These are phyloP conservation scores for Mallotus villosus DNA, from an alignment of 2,797 vertebrate genomes.

Conservation along the genomic window DNA sequence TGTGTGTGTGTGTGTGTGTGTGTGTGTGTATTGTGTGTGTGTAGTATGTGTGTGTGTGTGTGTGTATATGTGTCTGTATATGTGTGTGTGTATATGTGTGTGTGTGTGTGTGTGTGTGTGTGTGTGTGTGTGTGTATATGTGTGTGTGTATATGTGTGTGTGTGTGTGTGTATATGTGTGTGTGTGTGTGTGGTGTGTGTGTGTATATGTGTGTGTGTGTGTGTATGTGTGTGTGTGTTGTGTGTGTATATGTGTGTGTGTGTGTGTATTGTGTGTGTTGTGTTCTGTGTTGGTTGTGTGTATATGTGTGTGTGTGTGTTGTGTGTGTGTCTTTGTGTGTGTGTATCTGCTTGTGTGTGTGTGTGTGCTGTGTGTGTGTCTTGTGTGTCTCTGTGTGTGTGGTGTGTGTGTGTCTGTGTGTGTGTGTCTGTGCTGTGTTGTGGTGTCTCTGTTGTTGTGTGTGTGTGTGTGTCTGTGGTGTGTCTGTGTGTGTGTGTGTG, in stretches of 20 bases:
- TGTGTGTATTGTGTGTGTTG: no score
- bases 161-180: not conserved
- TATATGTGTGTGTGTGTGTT: not conserved
- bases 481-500: not conserved
- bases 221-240: not conserved
- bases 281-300: no score
- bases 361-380: not conserved
- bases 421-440: no score
- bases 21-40: not conserved
- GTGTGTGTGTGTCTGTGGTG: not conserved
- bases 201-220: not conserved
- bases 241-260: not conserved
- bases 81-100: no score
- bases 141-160: not conserved
- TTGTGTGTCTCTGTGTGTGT: no score
- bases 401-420: not conserved
- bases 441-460: no score
- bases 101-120: no score
- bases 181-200: no score
- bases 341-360: not conserved
- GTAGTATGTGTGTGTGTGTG: not conserved
- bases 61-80: not conserved
- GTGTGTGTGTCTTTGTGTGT: not conserved
- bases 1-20: not conserved
- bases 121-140: slow-evolving; percentile 1